phyloP scores from a whole-genome alignment of 2,797 vertebrate genomes.

The Pampus argenteus region DNA sequence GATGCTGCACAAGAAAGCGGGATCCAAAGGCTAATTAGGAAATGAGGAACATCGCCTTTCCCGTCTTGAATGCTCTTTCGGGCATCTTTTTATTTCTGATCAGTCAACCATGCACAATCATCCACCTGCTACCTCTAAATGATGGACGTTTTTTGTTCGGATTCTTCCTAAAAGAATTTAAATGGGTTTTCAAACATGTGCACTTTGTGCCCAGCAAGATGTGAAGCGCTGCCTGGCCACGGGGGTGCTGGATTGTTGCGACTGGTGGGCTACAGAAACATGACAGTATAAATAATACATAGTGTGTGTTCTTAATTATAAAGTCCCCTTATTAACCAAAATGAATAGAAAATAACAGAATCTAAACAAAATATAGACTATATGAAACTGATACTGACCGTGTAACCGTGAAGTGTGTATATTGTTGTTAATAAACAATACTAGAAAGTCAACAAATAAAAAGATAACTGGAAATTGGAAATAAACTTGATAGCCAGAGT shows the following conservation, averaged over 20 bases:
- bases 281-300: background rate
- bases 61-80: conserved; percentile 79
- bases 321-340: conserved; percentile 19
- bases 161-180: conserved; percentile 71
- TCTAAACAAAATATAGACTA: background rate
- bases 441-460: background rate
- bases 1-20: conserved; percentile 68
- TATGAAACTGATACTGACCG: background rate
- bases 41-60: conserved; percentile 70
- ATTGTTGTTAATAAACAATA: background rate
- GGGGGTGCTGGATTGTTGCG: conserved; percentile 41
- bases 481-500: background rate
- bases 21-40: conserved; percentile 80
- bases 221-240: conserved; percentile 34
- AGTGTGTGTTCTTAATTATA: background rate
- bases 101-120: conserved; percentile 80
- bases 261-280: conserved; percentile 17
- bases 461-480: background rate
- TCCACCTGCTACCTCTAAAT: conserved; percentile 85
- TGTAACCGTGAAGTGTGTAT: background rate
- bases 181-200: conserved; percentile 74
- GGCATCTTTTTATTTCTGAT: conserved; percentile 78
- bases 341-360: conserved; percentile 4
- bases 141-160: conserved; percentile 57
- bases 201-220: conserved; percentile 56